Evolutionary conservation across 2,888 invertebrate genomes (phyloP), one percentile per base, ranked within the genome.

Genomic region (Rhaphigaster nebulosa): DNA sequence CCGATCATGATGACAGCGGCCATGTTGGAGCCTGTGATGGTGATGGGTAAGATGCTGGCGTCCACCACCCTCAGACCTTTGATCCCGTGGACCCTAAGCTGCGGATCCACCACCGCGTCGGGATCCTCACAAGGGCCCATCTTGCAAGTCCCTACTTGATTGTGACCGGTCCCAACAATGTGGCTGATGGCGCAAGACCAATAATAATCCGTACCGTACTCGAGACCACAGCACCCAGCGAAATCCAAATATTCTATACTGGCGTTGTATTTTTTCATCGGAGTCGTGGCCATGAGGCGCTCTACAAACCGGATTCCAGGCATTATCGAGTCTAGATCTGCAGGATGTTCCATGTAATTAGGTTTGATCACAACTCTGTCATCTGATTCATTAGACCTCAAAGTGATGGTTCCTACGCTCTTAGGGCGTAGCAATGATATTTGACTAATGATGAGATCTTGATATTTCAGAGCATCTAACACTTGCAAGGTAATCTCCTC

Each of bases 11-110:
- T 91, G 45, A 92, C 92, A 15, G 93, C 92, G 15, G 93, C 93
- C 26, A 92, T 92, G 20, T 93, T 92, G 60, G 94, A 93, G 76
- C 93, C 93, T 52, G 93, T 93, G n/a, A 93, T 93, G 12, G 93
- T 93, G n/a, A 92, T 92, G 0, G 94, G 94, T 92, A 94, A 93
- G 87, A 94, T 93, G 89, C 94, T 94, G 20, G 93, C 93, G 91
- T 94, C 94, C 20, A 93, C 93, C 76, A 94, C 94, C 54, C 94
- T 91, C 18, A 94, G 92, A 23, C 93, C 93, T 34, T 92, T 91
- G 8, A 94, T 92, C 5, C 94, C 94, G 52, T 93, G 92, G 13
- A 94, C 93, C 56, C 92, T 89, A n/a, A 94, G 92, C 41, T 93
- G 89, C 12, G 93, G 92, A 90, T 93, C 93, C 1, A 94, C 93